phyloP scores from a whole-genome alignment of 2,797 vertebrate genomes.

The Liparis tanakae region DNA sequence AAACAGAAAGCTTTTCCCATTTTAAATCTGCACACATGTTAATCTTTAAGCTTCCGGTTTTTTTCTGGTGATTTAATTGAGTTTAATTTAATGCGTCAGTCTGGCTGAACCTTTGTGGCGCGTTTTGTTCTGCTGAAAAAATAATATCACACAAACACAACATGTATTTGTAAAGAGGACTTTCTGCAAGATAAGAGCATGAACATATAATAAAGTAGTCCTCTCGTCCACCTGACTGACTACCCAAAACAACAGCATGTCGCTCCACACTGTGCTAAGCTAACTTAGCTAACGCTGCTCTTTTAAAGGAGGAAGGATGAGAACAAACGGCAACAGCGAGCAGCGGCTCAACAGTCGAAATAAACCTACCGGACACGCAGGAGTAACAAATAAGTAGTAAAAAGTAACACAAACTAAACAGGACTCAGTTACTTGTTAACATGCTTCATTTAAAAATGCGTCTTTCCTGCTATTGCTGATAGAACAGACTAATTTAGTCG shows the following conservation, averaged over 20 bases:
- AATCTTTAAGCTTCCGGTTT: no score
- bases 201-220: not conserved
- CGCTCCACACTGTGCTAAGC: constrained; percentile 26
- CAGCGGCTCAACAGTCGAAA: not conserved
- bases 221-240: not conserved
- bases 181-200: not conserved
- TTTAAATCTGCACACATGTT: not conserved
- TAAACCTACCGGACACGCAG: constrained; percentile 25
- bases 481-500: constrained; percentile 44
- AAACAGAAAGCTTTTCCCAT: not conserved
- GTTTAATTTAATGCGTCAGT: not conserved
- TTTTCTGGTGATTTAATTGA: not conserved
- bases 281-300: constrained; percentile 24
- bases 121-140: not conserved
- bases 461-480: not conserved
- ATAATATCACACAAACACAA: not conserved
- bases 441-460: not conserved
- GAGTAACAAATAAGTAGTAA: no score
- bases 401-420: not conserved
- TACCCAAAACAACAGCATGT: not conserved
- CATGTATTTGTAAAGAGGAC: not conserved
- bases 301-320: no score
- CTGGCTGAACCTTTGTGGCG: not conserved
- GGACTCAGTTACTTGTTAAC: not conserved
- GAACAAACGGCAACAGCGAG: not conserved